Evolutionary conservation across 2,888 invertebrate genomes (phyloP).

Genomic region (Caenorhabditis sulstoni): DNA sequence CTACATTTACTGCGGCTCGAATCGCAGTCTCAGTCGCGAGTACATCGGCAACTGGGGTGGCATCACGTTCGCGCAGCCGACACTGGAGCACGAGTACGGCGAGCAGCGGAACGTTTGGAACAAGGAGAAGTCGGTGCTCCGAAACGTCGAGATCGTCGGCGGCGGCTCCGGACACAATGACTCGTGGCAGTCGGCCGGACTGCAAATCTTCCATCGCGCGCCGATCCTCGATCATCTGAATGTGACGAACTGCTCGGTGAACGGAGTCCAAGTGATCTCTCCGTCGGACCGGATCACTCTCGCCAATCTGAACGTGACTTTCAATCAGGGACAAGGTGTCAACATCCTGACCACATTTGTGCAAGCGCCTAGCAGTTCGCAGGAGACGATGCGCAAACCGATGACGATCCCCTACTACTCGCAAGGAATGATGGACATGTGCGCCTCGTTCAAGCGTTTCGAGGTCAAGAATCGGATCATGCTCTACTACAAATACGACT

Average conservation of each 20-base stretch:
- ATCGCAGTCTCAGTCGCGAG: conserved; percentile 79
- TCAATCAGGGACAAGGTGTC: conserved; percentile 92
- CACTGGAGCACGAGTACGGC: conserved; percentile 66
- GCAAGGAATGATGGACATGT: conserved; percentile 95
- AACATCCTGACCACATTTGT: conserved; percentile 91
- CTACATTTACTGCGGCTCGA: conserved; percentile 90
- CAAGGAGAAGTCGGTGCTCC: conserved; percentile 86
- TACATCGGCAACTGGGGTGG: conserved; percentile 94
- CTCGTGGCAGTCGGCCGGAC: conserved; percentile 86
- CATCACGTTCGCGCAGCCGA: conserved; percentile 85
- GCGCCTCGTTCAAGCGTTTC: conserved; percentile 94
- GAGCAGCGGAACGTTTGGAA: conserved; percentile 20
- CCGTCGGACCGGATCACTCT: conserved; percentile 73
- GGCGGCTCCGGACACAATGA: conserved; percentile 97
- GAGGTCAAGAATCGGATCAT: conserved; percentile 86
- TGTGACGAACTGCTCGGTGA: conserved; percentile 87
- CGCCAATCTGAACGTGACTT: conserved; percentile 79
- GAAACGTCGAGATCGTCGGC: conserved; percentile 88
- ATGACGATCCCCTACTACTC: conserved; percentile 83
- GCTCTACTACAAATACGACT: conserved; percentile 96
- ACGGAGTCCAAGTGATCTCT: conserved; percentile 87
- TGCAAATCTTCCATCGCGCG: conserved; percentile 91
- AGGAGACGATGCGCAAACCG: conserved; percentile 55
- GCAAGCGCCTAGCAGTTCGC: conserved; percentile 66
- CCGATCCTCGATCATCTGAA: conserved; percentile 89